Evolutionary conservation across 2,113 vertebrate genomes (phyloP).

Genomic region (Balaeniceps rex): DNA sequence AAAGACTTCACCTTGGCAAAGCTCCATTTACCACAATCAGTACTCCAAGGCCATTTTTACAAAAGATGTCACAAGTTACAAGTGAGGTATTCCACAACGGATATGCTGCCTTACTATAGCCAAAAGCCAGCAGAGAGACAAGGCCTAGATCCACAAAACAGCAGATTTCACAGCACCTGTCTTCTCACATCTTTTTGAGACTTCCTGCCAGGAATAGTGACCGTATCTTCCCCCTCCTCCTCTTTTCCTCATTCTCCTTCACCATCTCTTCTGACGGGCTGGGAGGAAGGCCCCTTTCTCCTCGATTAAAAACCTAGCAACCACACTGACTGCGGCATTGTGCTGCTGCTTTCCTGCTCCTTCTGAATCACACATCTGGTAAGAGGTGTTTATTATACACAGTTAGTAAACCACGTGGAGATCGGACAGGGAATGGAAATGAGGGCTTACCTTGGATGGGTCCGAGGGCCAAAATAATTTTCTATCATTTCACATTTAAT

Average conservation of each 20-base stretch:
- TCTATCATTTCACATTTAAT: background rate
- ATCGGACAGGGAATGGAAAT: background rate
- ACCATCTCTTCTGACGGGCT: background rate
- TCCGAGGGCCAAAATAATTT: background rate
- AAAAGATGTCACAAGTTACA: background rate
- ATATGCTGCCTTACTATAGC: background rate
- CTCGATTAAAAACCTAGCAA: background rate
- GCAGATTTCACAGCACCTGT: background rate
- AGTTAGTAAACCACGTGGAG: background rate
- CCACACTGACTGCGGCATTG: background rate
- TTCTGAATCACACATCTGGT: background rate
- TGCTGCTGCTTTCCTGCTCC: background rate
- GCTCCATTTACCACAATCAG: background rate
- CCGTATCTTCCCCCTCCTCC: background rate
- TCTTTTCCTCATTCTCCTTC: background rate
- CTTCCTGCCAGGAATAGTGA: background rate
- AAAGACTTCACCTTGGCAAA: background rate
- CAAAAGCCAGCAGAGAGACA: background rate
- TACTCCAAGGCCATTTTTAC: background rate
- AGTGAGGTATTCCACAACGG: background rate
- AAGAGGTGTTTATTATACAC: background rate
- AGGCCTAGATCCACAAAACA: background rate
- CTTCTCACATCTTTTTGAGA: background rate
- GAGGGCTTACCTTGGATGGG: background rate
- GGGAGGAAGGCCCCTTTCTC: background rate